These are phyloP conservation scores for Ceryle rudis DNA, from an alignment of 2,797 vertebrate species.

Conservation along the genomic window DNA sequence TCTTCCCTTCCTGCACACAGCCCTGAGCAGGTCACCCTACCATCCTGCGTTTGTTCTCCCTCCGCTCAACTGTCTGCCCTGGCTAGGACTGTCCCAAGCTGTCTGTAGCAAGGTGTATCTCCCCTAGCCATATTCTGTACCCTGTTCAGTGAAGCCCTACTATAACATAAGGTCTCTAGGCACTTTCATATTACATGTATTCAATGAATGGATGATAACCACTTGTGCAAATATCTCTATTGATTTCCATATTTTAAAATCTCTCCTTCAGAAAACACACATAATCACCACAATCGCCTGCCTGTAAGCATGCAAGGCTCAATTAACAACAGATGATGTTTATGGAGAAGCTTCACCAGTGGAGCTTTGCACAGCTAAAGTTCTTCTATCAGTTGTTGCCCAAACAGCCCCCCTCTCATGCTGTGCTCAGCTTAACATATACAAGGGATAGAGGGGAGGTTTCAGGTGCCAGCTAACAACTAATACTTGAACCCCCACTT, in stretches of 20 bases:
- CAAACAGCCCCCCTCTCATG: background rate
- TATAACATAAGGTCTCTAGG: background rate
- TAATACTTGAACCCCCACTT: background rate
- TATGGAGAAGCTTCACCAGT: background rate
- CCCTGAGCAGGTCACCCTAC: background rate
- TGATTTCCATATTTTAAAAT: constrained; percentile 41
- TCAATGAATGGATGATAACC: background rate
- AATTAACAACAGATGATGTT: constrained; percentile 58
- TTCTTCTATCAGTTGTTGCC: background rate
- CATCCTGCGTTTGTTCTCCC: background rate
- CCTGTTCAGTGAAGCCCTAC: background rate
- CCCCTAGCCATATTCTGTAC: background rate
- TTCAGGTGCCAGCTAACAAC: background rate
- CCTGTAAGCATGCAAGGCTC: constrained; percentile 20
- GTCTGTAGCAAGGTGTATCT: background rate
- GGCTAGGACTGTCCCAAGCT: background rate
- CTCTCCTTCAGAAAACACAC: constrained; percentile 14
- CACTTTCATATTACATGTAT: background rate
- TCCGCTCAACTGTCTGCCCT: background rate
- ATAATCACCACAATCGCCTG: constrained; percentile 1
- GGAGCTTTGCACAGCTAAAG: background rate
- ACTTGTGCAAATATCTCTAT: background rate
- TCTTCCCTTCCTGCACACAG: background rate
- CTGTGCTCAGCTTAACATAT: background rate
- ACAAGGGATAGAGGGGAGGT: background rate